These are phyloP conservation scores for Ursus arctos DNA, from an alignment of 2,113 vertebrate species.

Conservation along the genomic window DNA sequence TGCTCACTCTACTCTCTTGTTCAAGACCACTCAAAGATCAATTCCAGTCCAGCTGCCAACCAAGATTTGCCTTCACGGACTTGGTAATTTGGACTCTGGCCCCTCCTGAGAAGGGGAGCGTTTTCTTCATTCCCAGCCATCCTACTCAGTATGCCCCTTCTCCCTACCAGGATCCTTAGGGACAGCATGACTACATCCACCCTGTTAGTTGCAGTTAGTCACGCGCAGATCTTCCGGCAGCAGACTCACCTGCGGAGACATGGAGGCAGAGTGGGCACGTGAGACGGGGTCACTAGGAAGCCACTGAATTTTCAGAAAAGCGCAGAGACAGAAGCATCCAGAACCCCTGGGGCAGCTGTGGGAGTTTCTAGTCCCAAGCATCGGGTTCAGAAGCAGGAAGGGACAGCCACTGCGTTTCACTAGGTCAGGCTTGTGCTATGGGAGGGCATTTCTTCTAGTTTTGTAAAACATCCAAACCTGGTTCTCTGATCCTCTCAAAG, in stretches of 20 bases:
- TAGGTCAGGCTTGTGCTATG: neutral
- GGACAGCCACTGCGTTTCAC: neutral
- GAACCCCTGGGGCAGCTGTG: neutral
- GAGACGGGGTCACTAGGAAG: neutral
- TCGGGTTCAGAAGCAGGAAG: neutral
- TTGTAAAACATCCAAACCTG: neutral
- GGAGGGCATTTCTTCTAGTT: neutral
- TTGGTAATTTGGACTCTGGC: neutral
- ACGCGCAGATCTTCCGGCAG: neutral
- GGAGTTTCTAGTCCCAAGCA: neutral
- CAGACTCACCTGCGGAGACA: neutral
- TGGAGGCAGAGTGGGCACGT: neutral
- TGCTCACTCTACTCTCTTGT: neutral
- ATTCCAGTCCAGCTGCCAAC: neutral
- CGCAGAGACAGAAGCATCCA: neutral
- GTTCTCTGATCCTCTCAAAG: neutral
- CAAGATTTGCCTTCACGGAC: neutral
- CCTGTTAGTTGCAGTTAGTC: neutral
- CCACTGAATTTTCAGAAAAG: neutral
- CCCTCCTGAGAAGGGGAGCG: neutral
- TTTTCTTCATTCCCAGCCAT: neutral
- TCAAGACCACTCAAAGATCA: neutral
- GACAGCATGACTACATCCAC: neutral
- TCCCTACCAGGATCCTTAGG: slow-evolving; percentile 6
- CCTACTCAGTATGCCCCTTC: neutral